A percentile compares a stretch with the other conserved stretches of the same genome.
phyloP scores from a whole-genome alignment of 2,797 vertebrate species.

The Sternotherus odoratus region DNA sequence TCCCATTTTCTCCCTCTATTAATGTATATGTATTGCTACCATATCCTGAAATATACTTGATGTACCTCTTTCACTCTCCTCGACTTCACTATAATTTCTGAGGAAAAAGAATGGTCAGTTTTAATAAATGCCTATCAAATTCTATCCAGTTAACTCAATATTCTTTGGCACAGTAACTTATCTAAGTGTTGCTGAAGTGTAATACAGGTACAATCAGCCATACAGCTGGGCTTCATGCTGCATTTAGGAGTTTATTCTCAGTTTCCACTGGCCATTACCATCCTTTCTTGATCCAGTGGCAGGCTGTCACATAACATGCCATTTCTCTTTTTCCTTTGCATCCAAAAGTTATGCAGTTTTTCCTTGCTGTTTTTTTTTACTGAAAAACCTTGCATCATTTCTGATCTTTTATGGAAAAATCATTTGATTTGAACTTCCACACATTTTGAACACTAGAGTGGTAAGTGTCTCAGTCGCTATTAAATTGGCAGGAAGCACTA shows the following conservation, averaged over 20 bases:
- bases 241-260: neutral
- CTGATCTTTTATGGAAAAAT: neutral
- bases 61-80: neutral
- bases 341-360: neutral
- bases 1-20: neutral
- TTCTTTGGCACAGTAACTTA: neutral
- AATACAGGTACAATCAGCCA: neutral
- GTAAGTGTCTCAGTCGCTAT: neutral
- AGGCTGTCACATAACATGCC: neutral
- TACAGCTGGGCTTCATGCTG: neutral
- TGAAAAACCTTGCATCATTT: neutral
- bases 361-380: neutral
- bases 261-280: neutral
- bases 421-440: neutral
- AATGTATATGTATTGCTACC: neutral
- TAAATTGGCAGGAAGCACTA: neutral
- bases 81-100: neutral
- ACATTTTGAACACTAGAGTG: neutral
- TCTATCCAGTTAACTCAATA: neutral
- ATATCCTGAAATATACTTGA: neutral
- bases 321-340: neutral
- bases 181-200: neutral
- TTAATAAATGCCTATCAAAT: neutral
- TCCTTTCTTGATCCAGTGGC: neutral
- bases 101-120: neutral